A percentile compares a stretch with the other conserved stretches of the same genome.
Conservation (phyloP, 1,140 invertebrate genomes). For the Drosophila saltans region DNA sequence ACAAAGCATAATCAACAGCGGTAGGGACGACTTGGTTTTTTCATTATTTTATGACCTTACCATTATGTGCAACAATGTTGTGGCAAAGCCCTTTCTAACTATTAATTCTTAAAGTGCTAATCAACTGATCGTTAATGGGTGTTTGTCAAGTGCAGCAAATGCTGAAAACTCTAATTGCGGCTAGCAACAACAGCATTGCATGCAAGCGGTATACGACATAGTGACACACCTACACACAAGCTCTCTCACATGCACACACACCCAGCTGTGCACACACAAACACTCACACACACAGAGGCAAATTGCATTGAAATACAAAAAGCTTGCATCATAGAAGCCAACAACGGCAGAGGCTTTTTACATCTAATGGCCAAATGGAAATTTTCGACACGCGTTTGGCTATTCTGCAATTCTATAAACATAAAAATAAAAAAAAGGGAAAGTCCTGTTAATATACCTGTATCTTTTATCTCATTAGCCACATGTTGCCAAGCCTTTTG, state of each 20-base stretch:
- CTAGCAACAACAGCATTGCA: slow-evolving; percentile 52
- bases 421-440: slow-evolving; percentile 23
- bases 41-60: too few species aligned
- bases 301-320: slow-evolving; percentile 52
- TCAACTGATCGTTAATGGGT: neutral
- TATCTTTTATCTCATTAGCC: slow-evolving; percentile 79
- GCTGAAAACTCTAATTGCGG: slow-evolving; percentile 51
- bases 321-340: slow-evolving; percentile 57
- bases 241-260: slow-evolving; percentile 22
- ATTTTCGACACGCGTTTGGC: neutral
- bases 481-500: slow-evolving; percentile 79
- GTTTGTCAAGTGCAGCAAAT: slow-evolving; percentile 48
- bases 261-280: slow-evolving; percentile 20
- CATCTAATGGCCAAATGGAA: slow-evolving; percentile 65
- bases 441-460: slow-evolving; percentile 50
- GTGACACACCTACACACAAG: slow-evolving; percentile 64
- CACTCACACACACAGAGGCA: slow-evolving; percentile 40
- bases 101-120: neutral
- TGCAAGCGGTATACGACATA: slow-evolving; percentile 71
- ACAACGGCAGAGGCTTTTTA: slow-evolving; percentile 46
- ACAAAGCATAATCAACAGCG: too few species aligned
- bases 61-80: too few species aligned
- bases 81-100: too few species aligned
- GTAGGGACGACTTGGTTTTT: too few species aligned
- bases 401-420: neutral